phyloP scores from a whole-genome alignment of 2,797 vertebrate genomes.

The Melanogrammus aeglefinus region DNA sequence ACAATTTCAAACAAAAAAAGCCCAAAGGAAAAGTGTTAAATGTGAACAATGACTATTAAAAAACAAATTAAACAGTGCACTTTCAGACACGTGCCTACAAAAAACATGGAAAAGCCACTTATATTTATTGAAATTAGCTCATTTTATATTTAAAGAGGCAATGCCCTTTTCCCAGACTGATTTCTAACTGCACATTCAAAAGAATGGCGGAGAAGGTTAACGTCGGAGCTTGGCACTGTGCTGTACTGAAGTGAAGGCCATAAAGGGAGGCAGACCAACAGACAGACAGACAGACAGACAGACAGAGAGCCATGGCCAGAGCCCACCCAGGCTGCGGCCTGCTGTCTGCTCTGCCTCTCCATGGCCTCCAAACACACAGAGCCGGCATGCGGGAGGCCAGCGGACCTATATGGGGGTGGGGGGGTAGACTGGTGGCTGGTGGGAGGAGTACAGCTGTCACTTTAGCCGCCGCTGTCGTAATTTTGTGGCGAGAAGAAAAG shows the following conservation, averaged over 20 bases:
- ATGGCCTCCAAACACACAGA: constrained; percentile 59
- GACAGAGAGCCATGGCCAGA: constrained; percentile 41
- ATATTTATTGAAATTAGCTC: not conserved
- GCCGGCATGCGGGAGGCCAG: constrained; percentile 48
- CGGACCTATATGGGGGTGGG: not conserved
- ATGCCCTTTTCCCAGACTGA: constrained; percentile 37
- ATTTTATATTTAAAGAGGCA: constrained; percentile 20
- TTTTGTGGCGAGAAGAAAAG: constrained; percentile 49
- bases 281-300: not conserved
- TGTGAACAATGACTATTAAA: not conserved
- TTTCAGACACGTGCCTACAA: not conserved
- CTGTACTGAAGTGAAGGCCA: constrained; percentile 49
- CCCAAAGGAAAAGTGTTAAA: not conserved
- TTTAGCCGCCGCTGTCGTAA: constrained; percentile 45
- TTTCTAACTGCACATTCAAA: constrained; percentile 55
- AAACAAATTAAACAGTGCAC: not conserved
- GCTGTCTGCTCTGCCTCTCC: constrained; percentile 66
- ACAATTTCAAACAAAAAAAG: not conserved
- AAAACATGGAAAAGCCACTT: not conserved
- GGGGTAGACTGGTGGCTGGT: constrained; percentile 26
- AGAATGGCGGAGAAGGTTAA: constrained; percentile 27
- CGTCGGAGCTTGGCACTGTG: constrained; percentile 34
- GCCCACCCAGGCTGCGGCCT: constrained; percentile 77
- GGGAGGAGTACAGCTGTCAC: constrained; percentile 70
- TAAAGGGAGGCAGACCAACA: constrained; percentile 16